Base-by-base conservation (phyloP, 2,888 invertebrate species). In the Trissolcus brochymenae region DNA sequence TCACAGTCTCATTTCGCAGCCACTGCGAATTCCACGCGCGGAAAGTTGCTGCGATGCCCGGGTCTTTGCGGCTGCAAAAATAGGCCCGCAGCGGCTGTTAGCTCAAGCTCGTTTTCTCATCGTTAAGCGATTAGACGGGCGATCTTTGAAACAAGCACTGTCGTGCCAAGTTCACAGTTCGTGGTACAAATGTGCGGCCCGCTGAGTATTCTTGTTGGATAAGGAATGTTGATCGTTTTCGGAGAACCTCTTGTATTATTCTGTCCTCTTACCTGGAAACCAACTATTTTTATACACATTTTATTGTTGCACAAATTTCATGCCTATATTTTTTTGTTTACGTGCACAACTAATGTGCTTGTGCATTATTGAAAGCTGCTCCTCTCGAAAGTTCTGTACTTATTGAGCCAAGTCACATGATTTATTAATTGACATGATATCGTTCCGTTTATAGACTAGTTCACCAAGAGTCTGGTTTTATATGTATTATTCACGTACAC, bases 101-200 rank as follows among this genome's bases (percentile, higher is more conserved):
- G 72, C 62, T 67, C 57, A 59, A 70, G 70, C 83, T 83, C 81
- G 83, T 84, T 84, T 84, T 83, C 83, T 82, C 84, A 83, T 84
- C 84, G 83, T 82, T 83, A 82, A 84, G 79, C 82, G 83, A 84
- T 84, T 82, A 82, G 81, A 79, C 79, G 68, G 60, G 57, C 73
- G 70, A 77, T 71, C 73, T 64, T 56, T 49, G 59, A 19, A 64
- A 68, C 77, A 65, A 68, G 72, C 46, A 49, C 43, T n/a, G 49
- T 49, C 41, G 41, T 65, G 68, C 76, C 65, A 70, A 72, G 77
- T 77, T 77, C 72, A 73, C 77, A 77, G 73, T 73, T 77, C 73
- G 73, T 50, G 16, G 56, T 71, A 66, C 60, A 61, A 76, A 76
- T 65, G 60, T 51, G 55, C 70, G 49, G 40, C 50, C 62, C 62